Conservation (phyloP, 2,113 vertebrate genomes). For the Myrmecophaga tridactyla region DNA sequence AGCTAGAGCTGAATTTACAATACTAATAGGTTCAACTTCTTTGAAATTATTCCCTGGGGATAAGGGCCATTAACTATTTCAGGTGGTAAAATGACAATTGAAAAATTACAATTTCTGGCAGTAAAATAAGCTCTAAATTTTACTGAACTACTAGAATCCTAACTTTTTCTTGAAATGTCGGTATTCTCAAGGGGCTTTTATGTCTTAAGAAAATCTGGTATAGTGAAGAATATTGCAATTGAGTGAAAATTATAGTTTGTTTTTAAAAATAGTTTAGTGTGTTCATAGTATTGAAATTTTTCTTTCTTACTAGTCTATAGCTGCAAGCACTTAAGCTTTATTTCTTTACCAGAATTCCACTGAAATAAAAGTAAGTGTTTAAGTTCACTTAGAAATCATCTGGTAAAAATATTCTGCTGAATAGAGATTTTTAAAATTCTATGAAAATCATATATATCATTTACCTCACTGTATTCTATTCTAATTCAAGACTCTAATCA, state of each 20-base stretch:
- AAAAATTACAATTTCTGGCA: background rate
- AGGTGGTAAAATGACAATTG: background rate
- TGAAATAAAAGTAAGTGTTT: background rate
- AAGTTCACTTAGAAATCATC: background rate
- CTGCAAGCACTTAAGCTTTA: background rate
- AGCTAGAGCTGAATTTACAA: background rate
- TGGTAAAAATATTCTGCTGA: background rate
- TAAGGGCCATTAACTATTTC: slow-evolving; percentile 33
- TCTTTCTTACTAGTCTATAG: background rate
- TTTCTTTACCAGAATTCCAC: background rate
- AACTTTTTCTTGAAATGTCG: background rate
- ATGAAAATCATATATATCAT: background rate
- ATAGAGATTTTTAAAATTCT: background rate
- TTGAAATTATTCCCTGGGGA: background rate
- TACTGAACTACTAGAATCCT: background rate
- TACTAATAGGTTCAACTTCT: background rate
- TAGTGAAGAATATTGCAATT: background rate
- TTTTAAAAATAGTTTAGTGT: background rate
- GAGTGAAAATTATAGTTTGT: background rate
- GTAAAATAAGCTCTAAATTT: background rate
- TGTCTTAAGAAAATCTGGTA: background rate
- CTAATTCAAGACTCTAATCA: background rate
- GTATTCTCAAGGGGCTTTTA: background rate
- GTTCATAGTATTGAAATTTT: background rate
- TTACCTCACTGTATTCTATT: background rate